These are phyloP conservation scores for Eretmocerus hayati DNA, from an alignment of 2,888 invertebrate species.

Conservation along the genomic window DNA sequence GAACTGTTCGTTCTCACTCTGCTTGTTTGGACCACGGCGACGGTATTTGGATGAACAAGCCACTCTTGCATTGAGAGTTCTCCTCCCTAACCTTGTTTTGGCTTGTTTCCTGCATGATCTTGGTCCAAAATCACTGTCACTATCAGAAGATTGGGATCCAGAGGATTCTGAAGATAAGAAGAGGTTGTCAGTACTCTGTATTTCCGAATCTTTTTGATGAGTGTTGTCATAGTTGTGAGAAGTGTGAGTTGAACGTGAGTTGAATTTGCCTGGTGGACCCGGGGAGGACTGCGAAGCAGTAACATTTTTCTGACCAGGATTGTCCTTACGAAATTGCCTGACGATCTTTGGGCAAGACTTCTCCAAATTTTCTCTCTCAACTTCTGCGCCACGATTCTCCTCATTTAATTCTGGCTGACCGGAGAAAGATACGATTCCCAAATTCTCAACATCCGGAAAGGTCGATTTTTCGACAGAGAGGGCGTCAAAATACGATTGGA, in stretches of 20 bases:
- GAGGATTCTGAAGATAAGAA: constrained; percentile 38
- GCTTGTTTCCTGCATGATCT: constrained; percentile 36
- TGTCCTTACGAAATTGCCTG: constrained; percentile 16
- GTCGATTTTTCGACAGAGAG: constrained; percentile 32
- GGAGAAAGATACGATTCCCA: constrained; percentile 7
- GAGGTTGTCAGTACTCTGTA: constrained; percentile 28
- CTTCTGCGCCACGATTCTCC: constrained; percentile 10
- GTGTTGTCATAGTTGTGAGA: constrained; percentile 11
- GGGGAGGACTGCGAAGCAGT: constrained; percentile 18
- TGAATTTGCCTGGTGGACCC: constrained; percentile 8
- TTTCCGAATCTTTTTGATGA: constrained; percentile 27
- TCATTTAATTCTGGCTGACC: constrained; percentile 14
- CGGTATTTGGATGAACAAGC: constrained; percentile 36
- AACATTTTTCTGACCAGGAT: constrained; percentile 12
- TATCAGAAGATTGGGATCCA: constrained; percentile 40
- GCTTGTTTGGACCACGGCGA: constrained; percentile 39
- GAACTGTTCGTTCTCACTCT: constrained; percentile 41
- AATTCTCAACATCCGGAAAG: constrained; percentile 18
- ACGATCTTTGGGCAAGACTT: constrained; percentile 22
- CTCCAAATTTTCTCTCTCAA: constrained; percentile 2
- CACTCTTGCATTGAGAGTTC: constrained; percentile 42
- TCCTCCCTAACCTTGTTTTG: constrained; percentile 41
- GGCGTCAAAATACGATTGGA: constrained; percentile 33
- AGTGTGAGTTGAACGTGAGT: constrained; percentile 2
- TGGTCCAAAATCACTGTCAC: constrained; percentile 43